phyloP scores from a whole-genome alignment of 1,140 invertebrate genomes.

The Pristionchus pacificus region DNA sequence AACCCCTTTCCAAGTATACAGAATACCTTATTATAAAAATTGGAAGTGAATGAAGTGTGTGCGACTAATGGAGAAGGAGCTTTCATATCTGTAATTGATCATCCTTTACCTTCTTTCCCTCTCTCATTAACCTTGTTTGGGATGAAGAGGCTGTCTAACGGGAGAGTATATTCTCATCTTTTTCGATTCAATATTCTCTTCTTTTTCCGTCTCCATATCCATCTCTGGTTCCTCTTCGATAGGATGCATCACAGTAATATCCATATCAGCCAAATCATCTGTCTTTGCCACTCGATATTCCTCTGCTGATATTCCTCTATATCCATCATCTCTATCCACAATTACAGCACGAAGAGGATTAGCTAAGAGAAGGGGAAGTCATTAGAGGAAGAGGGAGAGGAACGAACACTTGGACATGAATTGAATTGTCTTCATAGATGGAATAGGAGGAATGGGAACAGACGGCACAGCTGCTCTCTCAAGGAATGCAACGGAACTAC shows the following conservation, averaged over 20 bases:
- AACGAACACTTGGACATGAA: too few relatives aligned
- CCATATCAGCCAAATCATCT: neutral
- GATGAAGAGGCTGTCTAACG: too few relatives aligned
- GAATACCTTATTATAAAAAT: neutral
- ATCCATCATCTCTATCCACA: slow-evolving; percentile 1
- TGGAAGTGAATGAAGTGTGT: neutral
- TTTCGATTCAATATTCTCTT: neutral
- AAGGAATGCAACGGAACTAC: neutral
- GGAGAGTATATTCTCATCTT: neutral
- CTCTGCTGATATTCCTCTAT: neutral
- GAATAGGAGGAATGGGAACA: neutral
- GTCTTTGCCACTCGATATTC: neutral
- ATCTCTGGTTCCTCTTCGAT: neutral
- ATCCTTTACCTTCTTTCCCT: too few relatives aligned
- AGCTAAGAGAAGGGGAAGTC: too few relatives aligned
- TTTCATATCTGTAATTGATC: too few relatives aligned
- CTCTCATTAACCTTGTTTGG: too few relatives aligned
- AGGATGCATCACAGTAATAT: neutral
- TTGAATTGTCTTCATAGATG: too few relatives aligned
- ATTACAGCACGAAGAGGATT: too few relatives aligned
- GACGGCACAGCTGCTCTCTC: neutral
- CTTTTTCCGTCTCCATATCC: neutral
- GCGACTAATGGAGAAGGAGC: too few relatives aligned
- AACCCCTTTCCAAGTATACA: neutral
- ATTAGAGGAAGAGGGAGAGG: too few relatives aligned